phyloP scores from a whole-genome alignment of 2,888 invertebrate genomes.

The Hydrotaea cyrtoneurina region DNA sequence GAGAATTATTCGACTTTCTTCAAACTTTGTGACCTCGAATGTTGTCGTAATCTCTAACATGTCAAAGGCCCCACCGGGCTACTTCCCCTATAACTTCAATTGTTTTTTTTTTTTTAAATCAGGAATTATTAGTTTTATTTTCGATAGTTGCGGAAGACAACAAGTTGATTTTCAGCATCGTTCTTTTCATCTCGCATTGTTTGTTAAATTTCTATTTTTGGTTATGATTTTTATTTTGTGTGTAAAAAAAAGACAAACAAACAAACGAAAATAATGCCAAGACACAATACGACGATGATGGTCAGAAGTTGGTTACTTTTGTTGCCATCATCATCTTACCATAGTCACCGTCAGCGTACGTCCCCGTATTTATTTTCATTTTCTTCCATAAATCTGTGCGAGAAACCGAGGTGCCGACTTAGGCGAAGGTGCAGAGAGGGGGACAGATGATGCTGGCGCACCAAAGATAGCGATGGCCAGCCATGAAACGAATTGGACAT shows the following conservation, averaged over 20 bases:
- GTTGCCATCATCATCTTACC: not conserved
- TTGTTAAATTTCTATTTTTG: slow-evolving; percentile 31
- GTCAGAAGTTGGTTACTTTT: slow-evolving; percentile 5
- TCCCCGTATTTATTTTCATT: slow-evolving; percentile 7
- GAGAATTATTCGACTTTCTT: too few species aligned
- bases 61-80: too few species aligned
- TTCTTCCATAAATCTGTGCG: not conserved
- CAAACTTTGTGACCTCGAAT: too few species aligned
- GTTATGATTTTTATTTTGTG: slow-evolving; percentile 9
- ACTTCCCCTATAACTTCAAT: too few species aligned
- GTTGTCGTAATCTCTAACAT: too few species aligned
- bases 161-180: slow-evolving; percentile 61
- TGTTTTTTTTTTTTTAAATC: not conserved
- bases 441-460: slow-evolving; percentile 22
- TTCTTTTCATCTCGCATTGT: not conserved
- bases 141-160: slow-evolving; percentile 48
- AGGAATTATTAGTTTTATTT: slow-evolving; percentile 39
- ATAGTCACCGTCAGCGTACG: not conserved
- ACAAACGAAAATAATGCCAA: not conserved
- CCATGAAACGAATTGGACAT: slow-evolving; percentile 75
- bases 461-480: slow-evolving; percentile 6
- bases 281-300: not conserved
- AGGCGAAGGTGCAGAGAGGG: not conserved
- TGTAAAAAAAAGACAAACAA: not conserved
- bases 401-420: not conserved